These are phyloP conservation scores for Lamproptera curius DNA, from an alignment of 2,888 invertebrate genomes.

Conservation along the genomic window DNA sequence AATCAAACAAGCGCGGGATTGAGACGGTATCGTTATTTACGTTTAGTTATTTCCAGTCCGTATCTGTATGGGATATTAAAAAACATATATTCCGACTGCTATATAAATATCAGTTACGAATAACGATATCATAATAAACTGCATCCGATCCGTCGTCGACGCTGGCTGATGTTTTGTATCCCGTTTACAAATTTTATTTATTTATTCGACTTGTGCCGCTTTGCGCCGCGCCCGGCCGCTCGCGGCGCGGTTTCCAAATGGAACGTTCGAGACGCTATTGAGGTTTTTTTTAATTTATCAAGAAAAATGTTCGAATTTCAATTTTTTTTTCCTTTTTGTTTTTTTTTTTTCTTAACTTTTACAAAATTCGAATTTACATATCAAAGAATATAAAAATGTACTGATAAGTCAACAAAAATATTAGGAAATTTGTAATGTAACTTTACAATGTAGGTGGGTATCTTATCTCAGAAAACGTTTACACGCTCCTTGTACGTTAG, in stretches of 20 bases:
- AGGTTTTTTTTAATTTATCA: background rate
- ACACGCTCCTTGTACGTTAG: too few species aligned
- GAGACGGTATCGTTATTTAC: constrained; percentile 60
- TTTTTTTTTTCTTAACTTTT: too few species aligned
- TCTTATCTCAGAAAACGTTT: too few species aligned
- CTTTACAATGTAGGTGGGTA: too few species aligned
- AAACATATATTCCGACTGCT: too few species aligned
- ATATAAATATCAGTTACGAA: constrained; percentile 57
- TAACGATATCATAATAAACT: constrained; percentile 66
- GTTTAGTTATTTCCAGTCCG: constrained; percentile 65
- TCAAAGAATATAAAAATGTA: too few species aligned
- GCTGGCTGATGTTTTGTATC: constrained; percentile 32
- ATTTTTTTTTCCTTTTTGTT: background rate
- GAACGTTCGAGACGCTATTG: background rate
- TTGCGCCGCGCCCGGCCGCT: constrained; percentile 2
- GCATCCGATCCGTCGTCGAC: constrained; percentile 34
- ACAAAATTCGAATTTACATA: too few species aligned
- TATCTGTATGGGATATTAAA: constrained; percentile 55
- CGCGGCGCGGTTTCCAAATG: background rate
- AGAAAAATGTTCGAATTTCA: background rate
- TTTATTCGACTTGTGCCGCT: constrained; percentile 33
- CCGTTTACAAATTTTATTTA: constrained; percentile 32
- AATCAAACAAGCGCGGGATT: constrained; percentile 30
- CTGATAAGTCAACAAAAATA: too few species aligned
- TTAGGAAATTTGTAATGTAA: too few species aligned